Evolutionary conservation across 2,797 vertebrate genomes (phyloP).

Genomic region (Neostethus bicornis): DNA sequence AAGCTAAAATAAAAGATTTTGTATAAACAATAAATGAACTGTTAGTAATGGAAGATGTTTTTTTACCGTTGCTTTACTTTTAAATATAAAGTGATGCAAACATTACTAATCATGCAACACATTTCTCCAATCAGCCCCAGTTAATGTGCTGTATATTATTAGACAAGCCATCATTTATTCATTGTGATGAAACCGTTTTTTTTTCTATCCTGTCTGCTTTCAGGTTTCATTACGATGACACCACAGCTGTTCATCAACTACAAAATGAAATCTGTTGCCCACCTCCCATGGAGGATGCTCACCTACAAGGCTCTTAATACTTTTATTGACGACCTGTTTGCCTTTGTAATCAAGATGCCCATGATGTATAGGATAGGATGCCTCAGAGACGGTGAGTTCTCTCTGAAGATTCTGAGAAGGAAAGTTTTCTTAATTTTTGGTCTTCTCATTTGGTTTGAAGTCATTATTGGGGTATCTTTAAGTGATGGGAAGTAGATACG

Average conservation of each 20-base stretch:
- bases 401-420: neutral
- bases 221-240: slow-evolving; percentile 98
- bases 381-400: slow-evolving; percentile 88
- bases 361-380: slow-evolving; percentile 99
- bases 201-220: neutral
- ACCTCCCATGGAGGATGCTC: slow-evolving; percentile 97
- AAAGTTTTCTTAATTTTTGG: neutral
- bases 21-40: too few species aligned
- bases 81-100: neutral
- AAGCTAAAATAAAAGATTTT: too few species aligned
- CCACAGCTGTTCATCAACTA: slow-evolving; percentile 98
- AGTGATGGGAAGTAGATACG: too few species aligned
- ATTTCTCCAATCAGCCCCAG: slow-evolving; percentile 34
- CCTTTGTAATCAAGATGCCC: slow-evolving; percentile 98
- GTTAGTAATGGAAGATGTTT: too few species aligned
- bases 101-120: neutral
- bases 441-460: slow-evolving; percentile 1
- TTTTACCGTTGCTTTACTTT: too few species aligned
- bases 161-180: slow-evolving; percentile 5
- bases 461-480: too few species aligned
- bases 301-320: slow-evolving; percentile 98
- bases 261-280: slow-evolving; percentile 97
- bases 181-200: slow-evolving; percentile 16
- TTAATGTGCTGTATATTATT: slow-evolving; percentile 42
- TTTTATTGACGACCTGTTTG: slow-evolving; percentile 97